Percentiles rank a stretch among this genome's conserved stretches.
These are phyloP conservation scores for Bolinopsis microptera DNA, from an alignment of 37 sponge, comb jelly and placozoan genomes.

Conservation along the genomic window DNA sequence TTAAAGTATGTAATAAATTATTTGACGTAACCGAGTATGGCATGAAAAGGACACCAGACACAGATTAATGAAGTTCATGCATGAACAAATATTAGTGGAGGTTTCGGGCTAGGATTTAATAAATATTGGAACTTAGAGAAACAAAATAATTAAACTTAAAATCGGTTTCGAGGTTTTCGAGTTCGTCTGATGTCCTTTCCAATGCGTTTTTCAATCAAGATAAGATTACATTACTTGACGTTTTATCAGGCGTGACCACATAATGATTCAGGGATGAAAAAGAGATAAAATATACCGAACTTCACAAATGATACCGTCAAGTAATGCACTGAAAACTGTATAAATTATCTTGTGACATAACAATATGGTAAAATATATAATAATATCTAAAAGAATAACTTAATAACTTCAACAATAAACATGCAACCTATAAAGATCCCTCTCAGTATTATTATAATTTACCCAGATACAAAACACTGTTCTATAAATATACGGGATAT, in stretches of 20 bases:
- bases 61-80: too few species aligned
- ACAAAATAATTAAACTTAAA: too few species aligned
- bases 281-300: too few species aligned
- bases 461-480: background rate
- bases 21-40: background rate
- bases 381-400: background rate
- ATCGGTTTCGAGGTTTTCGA: too few species aligned
- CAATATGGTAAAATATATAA: too few species aligned
- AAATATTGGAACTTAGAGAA: too few species aligned
- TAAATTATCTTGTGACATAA: background rate
- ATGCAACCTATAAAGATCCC: background rate
- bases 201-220: background rate
- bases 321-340: background rate
- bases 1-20: background rate
- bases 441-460: background rate
- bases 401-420: background rate
- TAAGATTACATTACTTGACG: background rate
- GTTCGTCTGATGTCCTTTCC: background rate
- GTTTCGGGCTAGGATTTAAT: too few species aligned
- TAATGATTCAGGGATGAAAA: background rate
- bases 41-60: background rate
- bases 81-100: too few species aligned
- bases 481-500: background rate
- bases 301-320: background rate
- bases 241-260: background rate